phyloP scores from a whole-genome alignment of 2,113 vertebrate genomes.

The Cyanistes caeruleus region DNA sequence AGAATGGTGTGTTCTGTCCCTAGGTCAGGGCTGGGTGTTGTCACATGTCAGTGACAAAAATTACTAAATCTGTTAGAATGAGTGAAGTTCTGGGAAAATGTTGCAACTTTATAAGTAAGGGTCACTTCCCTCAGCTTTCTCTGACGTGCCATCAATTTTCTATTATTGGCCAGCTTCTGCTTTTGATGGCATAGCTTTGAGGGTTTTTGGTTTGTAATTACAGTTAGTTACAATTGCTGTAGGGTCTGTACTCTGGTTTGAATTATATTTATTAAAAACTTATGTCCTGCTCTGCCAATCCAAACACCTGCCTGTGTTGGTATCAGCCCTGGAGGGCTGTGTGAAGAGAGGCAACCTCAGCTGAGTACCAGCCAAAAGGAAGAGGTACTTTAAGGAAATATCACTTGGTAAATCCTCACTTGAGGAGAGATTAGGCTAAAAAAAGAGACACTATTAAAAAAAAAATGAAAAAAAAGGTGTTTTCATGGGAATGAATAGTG shows the following conservation, averaged over 20 bases:
- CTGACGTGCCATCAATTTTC: not conserved
- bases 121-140: not conserved
- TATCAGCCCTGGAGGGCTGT: not conserved
- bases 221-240: not conserved
- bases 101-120: not conserved
- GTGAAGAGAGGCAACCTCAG: not conserved
- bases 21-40: not conserved
- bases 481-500: not conserved
- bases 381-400: not conserved
- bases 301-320: rapidly evolving
- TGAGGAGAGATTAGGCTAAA: not conserved
- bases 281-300: not conserved
- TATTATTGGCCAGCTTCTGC: not conserved
- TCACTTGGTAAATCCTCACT: not conserved
- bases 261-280: not conserved
- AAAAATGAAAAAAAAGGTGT: not conserved
- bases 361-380: not conserved
- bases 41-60: not conserved
- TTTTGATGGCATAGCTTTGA: not conserved
- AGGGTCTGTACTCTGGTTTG: not conserved
- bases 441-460: not conserved
- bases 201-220: not conserved
- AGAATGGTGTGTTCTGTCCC: not conserved
- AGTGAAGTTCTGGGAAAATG: not conserved
- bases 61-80: not conserved